Conservation (phyloP, 2,113 vertebrate species). For the Synodontis membranacea region DNA sequence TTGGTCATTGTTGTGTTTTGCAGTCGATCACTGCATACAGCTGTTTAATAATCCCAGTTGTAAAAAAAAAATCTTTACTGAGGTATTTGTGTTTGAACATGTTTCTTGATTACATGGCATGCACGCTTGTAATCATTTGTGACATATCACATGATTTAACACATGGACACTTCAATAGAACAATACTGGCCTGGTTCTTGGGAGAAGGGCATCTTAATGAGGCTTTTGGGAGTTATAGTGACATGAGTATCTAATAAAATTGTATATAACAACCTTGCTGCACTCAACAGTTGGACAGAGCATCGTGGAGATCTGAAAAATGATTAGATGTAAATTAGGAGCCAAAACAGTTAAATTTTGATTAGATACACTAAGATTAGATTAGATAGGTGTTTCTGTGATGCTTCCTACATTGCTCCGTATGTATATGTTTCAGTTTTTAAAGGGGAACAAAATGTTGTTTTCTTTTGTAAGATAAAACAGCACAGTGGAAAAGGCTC, state of each 20-base stretch:
- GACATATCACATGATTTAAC: background rate
- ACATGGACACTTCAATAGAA: background rate
- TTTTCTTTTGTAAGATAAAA: slow-evolving; percentile 47
- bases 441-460: slow-evolving; percentile 17
- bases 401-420: slow-evolving; percentile 13
- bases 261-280: background rate
- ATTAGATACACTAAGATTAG: background rate
- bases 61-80: background rate
- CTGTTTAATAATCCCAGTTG: background rate
- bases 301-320: background rate
- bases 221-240: background rate
- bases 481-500: slow-evolving; percentile 11
- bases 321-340: background rate
- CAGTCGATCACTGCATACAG: background rate
- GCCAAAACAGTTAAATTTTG: background rate
- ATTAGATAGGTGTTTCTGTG: slow-evolving; percentile 4
- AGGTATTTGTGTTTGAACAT: background rate
- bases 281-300: background rate
- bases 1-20: background rate
- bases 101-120: background rate
- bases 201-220: background rate
- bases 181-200: too few relatives aligned
- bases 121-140: background rate
- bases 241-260: background rate
- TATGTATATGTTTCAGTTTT: background rate